Evolutionary conservation across 2,888 invertebrate genomes (phyloP), one percentile per base, ranked within the genome.

Genomic region (Chaitophorus viminalis): DNA sequence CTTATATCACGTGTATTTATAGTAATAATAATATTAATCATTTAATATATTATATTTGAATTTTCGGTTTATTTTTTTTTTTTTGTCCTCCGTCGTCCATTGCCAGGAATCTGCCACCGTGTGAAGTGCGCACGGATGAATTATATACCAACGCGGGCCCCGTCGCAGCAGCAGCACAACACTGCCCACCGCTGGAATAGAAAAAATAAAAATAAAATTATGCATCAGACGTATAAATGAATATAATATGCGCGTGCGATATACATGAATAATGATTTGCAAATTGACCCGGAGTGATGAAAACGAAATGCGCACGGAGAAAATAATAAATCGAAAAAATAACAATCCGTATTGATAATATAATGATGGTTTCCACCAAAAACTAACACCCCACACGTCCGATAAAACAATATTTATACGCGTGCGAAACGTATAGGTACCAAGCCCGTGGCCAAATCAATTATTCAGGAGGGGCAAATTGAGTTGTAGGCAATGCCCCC

Each of bases 71-170:
- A 5, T 14, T 70, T 70, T 31, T 31, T 29, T 31, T 25, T 33
- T 33, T 36, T 77, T 29, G 21, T 31, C 25, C 33, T 52, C 70
- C 52, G 33, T 11, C 76, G 46, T 25, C n/a, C 46, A 52, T 72
- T 36, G 83, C 83, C 74, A 83, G 83, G 74, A 83, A 60, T 74
- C 83, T 83, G 83, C 74, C 83, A 83, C 54, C 33, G 79, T 33
- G 72, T 21, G 72, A 11, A 46, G 52, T 46, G 77, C 18, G n/a
- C n/a, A n/a, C n/a, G 21, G 39, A 77, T 77, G 77, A 77, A 25
- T 31, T 54, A 77, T 6, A n/a, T n/a, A n/a, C n/a, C n/a, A n/a
- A n/a, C 6, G 6, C 36, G 77, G 46, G 77, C n/a, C 31, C 77
- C 52, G 33, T 31, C 31, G 72, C 11, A 33, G 33, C 29, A n/a